Evolutionary conservation across 2,797 vertebrate species (phyloP), one percentile per base, ranked within the genome.

Genomic region (Sarcoramphus papa): DNA sequence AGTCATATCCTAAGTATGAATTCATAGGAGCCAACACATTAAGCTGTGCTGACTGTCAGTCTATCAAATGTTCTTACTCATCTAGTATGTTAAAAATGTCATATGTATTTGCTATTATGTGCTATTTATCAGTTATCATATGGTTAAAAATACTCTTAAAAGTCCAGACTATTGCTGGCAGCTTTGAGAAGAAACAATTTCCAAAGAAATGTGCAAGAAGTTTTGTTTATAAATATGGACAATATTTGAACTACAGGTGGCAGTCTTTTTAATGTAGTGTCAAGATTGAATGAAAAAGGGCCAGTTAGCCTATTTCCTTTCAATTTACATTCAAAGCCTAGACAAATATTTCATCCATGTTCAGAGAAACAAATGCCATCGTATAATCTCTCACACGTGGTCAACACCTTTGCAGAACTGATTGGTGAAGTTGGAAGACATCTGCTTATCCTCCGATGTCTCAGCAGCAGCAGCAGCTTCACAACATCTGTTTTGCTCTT

Each of bases 311-410:
- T 16, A 10, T 50, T 90, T 82, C 54, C 93, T 96, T 96, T 95
- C 85, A 92, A 90, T 90, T 86, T 92, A 22, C 30, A 69, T 94
- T 96, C 88, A 96, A 95, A 96, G 88, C 45, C 54, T 25, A 81
- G 31, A 33, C 35, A 95, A 92, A 79, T 67, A 95, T 94, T 95
- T 96, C 67, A 96, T 95, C 74, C 73, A 11, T 19, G 51, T 95
- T 96, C 92, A 95, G 90, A 95, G 85, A 79, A 88, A 76, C 13
- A 93, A 96, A 68, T 4, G 1, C 30, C 50, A n/a, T 45, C 30
- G 0, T 63, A 78, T 90, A n/a, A 75, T 75, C 77, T 76, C 74
- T 64, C 62, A 86, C 28, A 81, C 95, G 35, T 63, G 76, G 80
- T 70, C 88, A 90, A 63, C 40, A 76, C 74, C 65, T 84, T 92